These are phyloP conservation scores for Peromyscus melanophrys DNA, from an alignment of 2,797 vertebrate species.

Conservation along the genomic window DNA sequence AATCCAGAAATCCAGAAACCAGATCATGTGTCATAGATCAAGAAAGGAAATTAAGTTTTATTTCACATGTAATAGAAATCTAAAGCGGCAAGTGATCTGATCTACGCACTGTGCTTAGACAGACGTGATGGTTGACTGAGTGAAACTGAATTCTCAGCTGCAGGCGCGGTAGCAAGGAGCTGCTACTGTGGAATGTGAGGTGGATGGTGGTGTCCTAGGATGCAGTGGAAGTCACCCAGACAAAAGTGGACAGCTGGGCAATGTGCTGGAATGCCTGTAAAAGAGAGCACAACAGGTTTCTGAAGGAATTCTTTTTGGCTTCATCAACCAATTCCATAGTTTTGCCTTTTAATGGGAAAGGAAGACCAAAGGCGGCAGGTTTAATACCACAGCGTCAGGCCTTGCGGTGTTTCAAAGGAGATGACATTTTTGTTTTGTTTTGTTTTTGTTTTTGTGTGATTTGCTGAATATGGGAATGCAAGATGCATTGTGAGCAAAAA, in stretches of 20 bases:
- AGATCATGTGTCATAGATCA: neutral
- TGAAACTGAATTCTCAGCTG: neutral
- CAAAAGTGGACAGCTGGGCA: neutral
- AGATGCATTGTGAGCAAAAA: neutral
- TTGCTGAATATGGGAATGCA: neutral
- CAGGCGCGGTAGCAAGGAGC: neutral
- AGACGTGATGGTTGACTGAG: neutral
- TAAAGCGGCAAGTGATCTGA: neutral
- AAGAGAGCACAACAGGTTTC: neutral
- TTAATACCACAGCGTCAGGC: neutral
- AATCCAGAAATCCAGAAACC: neutral
- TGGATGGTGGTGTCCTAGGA: neutral
- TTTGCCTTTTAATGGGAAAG: neutral
- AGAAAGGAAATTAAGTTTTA: constrained; percentile 11
- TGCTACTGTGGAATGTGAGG: neutral
- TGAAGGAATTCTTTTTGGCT: neutral
- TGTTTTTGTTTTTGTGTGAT: neutral
- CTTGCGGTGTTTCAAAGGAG: neutral
- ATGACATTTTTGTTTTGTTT: neutral
- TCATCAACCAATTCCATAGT: neutral
- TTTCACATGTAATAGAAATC: neutral
- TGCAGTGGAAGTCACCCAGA: neutral
- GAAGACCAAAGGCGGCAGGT: neutral
- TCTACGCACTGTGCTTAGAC: neutral
- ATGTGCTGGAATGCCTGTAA: neutral